These are phyloP conservation scores for Geothlypis trichas DNA, from an alignment of 2,113 vertebrate genomes.

Conservation along the genomic window DNA sequence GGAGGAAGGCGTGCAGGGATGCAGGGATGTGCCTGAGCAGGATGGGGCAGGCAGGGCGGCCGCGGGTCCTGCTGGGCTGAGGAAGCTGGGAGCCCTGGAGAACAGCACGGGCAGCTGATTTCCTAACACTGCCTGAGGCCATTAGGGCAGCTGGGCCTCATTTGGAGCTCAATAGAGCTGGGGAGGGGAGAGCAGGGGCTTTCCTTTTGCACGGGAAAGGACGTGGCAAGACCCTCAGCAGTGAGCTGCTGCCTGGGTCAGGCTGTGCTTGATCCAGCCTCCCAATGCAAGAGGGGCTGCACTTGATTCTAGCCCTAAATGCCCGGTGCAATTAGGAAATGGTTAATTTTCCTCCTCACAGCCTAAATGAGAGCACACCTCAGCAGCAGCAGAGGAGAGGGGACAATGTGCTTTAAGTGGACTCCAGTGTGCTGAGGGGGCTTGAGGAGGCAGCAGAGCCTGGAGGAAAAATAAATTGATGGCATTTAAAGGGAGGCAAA, in stretches of 20 bases:
- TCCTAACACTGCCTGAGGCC: conserved; percentile 40
- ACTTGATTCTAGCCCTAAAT: neutral
- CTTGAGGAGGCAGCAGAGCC: neutral
- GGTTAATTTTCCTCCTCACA: neutral
- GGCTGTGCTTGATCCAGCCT: neutral
- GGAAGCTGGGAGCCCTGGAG: neutral
- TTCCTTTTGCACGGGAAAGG: neutral
- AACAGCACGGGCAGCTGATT: neutral
- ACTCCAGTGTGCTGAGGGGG: neutral
- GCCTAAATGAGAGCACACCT: neutral
- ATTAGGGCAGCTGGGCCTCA: conserved; percentile 18
- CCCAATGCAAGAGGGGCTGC: neutral
- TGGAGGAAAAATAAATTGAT: neutral
- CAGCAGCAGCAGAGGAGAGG: neutral
- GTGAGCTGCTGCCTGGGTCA: rapidly evolving
- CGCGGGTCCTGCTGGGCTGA: rapidly evolving
- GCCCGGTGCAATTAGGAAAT: neutral
- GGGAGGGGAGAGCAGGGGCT: too few relatives aligned
- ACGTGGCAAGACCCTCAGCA: neutral
- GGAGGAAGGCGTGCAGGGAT: neutral
- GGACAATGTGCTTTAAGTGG: rapidly evolving
- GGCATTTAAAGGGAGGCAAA: neutral
- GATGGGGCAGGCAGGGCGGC: neutral
- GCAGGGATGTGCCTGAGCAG: neutral
- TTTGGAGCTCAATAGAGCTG: neutral